These are phyloP conservation scores for Entomyzon cyanotis DNA, from an alignment of 2,113 vertebrate genomes.

Conservation along the genomic window DNA sequence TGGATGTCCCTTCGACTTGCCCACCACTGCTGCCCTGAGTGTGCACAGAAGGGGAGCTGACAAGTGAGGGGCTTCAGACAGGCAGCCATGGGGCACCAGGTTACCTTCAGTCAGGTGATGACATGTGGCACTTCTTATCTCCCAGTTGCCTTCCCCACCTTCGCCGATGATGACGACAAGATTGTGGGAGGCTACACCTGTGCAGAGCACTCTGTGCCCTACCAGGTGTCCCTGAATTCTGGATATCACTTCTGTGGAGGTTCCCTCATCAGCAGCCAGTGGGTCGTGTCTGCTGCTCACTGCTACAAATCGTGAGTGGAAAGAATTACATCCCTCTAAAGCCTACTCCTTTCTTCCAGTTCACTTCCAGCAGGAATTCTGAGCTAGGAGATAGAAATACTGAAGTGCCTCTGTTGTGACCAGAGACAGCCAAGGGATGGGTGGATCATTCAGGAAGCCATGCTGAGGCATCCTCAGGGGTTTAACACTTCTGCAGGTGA, in stretches of 20 bases:
- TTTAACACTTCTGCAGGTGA: neutral
- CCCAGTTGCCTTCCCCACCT: conserved; percentile 54
- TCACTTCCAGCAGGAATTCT: neutral
- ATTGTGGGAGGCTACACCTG: conserved; percentile 85
- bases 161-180: conserved; percentile 68
- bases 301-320: conserved; percentile 80
- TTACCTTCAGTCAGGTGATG: neutral
- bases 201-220: conserved; percentile 64
- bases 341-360: neutral
- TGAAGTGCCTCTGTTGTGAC: neutral
- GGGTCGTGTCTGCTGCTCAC: conserved; percentile 87
- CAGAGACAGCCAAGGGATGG: neutral
- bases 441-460: neutral
- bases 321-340: neutral
- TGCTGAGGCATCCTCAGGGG: neutral
- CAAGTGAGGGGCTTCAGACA: neutral
- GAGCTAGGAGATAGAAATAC: neutral
- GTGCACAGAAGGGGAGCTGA: neutral
- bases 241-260: conserved; percentile 81
- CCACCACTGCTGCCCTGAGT: neutral
- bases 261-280: conserved; percentile 69
- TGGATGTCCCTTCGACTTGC: too few relatives aligned
- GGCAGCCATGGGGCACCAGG: neutral
- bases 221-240: conserved; percentile 81
- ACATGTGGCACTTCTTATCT: neutral